Base-by-base conservation (phyloP, 2,797 vertebrate genomes). In the Danionella dracula region DNA sequence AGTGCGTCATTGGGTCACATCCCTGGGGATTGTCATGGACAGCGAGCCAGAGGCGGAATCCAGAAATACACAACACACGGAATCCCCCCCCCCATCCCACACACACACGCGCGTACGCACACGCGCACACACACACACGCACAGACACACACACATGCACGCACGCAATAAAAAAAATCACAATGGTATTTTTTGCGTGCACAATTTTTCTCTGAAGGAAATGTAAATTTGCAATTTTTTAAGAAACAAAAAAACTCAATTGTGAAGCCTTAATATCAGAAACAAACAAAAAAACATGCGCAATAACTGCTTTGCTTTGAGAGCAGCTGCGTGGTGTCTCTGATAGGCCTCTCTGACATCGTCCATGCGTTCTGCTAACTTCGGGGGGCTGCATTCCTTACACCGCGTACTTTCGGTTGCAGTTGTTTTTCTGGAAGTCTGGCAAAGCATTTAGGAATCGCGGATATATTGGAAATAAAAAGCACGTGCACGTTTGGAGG, bases 401-500 rank as follows among this genome's bases (percentile, higher is more conserved):
- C 4, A 29, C 34, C 16, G 35, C 32, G 12, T 8, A 37, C 15
- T 37, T 42, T 27, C 12, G 38, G 16, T 32, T 46, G 55, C 46
- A 8, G n/a, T 53, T 45, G 35, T 59, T 68, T 51, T 59, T 68
- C 27, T 51, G 20, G n/a, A 53, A 19, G 88, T 84, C 80, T 87
- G 83, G 79, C 77, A 86, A 86, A 87, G 78, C 87, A 82, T 84
- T 90, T 85, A 83, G 70, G 81, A 34, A 48, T 78, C 72, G 84
- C 86, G 78, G 85, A 88, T 81, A n/a, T 84, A 84, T 80, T 81
- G 83, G 81, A 79, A 92, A 92, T 90, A 89, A 90, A n/a, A 91
- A 93, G 90, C 88, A 86, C 85, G 88, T 83, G 84, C 74, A 85
- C 89, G 78, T 94, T 93, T 94, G 93, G 93, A 95, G 94, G 93